phyloP scores from a whole-genome alignment of 2,113 vertebrate species.

The Entelurus aequoreus region DNA sequence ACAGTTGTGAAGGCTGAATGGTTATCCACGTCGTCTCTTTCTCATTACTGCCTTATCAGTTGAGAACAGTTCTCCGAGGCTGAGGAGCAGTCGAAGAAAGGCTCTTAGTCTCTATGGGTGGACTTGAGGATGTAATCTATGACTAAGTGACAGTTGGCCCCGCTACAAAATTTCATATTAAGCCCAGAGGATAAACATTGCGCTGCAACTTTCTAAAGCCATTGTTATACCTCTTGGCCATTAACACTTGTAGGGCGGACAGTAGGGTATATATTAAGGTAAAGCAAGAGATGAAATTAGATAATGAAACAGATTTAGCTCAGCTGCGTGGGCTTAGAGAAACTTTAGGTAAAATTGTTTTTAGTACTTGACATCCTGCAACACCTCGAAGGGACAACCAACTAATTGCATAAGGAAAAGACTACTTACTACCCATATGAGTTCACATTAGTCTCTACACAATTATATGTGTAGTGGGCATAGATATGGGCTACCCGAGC shows the following conservation, averaged over 20 bases:
- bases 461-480: too few species aligned
- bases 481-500: too few species aligned
- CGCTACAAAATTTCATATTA: conserved; percentile 42
- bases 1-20: conserved; percentile 58
- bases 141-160: conserved; percentile 52
- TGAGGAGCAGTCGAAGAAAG: conserved; percentile 57
- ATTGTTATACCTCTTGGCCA: conserved; percentile 29
- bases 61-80: conserved; percentile 53
- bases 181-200: conserved; percentile 25
- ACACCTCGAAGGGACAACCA: not conserved
- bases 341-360: conserved; percentile 3
- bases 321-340: conserved; percentile 5
- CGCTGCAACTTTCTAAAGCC: conserved; percentile 43
- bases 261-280: conserved; percentile 27
- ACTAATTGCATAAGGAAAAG: not conserved
- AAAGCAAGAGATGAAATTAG: conserved; percentile 33
- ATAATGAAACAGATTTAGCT: conserved; percentile 29
- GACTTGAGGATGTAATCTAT: conserved; percentile 60
- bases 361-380: conserved; percentile 11
- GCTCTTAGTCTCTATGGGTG: conserved; percentile 30
- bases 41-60: conserved; percentile 67
- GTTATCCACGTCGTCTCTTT: conserved; percentile 64
- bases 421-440: not conserved
- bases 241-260: conserved; percentile 30
- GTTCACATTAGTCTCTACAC: not conserved